Percentiles rank a stretch among this genome's conserved stretches.
phyloP scores from a whole-genome alignment of 2,797 vertebrate genomes.

The Distichodus sexfasciatus region DNA sequence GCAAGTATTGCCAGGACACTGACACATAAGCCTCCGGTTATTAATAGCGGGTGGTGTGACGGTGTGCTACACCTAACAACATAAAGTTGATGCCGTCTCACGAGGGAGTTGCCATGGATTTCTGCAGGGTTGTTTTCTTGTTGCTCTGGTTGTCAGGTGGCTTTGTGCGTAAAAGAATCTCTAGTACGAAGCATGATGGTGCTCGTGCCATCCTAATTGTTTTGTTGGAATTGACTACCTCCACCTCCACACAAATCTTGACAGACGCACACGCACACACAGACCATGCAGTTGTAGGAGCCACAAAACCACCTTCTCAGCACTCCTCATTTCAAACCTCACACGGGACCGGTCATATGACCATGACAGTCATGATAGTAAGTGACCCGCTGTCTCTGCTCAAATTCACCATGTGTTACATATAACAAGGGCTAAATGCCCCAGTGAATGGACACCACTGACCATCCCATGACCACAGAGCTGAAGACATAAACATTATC shows the following conservation, averaged over 20 bases:
- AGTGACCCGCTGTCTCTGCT: constrained; percentile 50
- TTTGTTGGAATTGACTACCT: not conserved
- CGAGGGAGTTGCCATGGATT: constrained; percentile 44
- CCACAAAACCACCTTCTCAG: constrained; percentile 55
- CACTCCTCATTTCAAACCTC: constrained; percentile 59
- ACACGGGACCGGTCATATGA: constrained; percentile 69
- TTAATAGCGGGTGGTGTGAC: constrained; percentile 38
- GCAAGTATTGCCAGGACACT: constrained; percentile 21
- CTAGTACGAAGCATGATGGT: constrained; percentile 11
- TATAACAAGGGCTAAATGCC: constrained; percentile 15
- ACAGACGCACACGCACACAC: constrained; percentile 5
- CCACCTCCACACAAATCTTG: not conserved
- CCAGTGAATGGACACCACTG: constrained; percentile 43
- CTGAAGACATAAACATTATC: constrained; percentile 10
- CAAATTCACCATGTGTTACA: constrained; percentile 44
- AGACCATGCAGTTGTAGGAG: constrained; percentile 5
- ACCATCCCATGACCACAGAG: constrained; percentile 34
- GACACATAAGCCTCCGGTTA: constrained; percentile 42
- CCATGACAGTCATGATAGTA: constrained; percentile 54
- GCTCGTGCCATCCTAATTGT: constrained; percentile 16
- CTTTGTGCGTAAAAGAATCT: constrained; percentile 8
- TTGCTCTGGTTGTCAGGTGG: constrained; percentile 48
- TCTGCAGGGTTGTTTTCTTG: constrained; percentile 36
- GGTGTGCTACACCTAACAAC: constrained; percentile 48
- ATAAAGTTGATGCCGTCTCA: constrained; percentile 31